Evolutionary conservation across 2,888 invertebrate genomes (phyloP).

Genomic region (Conops quadrifasciatus): DNA sequence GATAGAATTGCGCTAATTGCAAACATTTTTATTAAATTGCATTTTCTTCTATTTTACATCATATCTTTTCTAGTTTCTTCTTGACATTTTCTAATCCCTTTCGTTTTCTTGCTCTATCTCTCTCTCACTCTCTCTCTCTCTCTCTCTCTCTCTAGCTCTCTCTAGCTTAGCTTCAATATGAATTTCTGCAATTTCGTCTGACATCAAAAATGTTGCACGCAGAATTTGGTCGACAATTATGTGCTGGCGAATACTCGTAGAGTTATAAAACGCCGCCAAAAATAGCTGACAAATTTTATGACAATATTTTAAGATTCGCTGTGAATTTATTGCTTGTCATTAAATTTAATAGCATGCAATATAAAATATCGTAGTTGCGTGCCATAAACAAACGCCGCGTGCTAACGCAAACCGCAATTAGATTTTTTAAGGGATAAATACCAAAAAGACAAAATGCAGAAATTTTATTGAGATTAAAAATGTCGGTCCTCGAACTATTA

Average conservation of each 20-base stretch:
- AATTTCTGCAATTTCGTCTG: not conserved
- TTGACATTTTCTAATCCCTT: not conserved
- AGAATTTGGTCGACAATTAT: not conserved
- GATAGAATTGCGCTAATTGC: constrained; percentile 24
- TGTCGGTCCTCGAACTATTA: too few relatives aligned
- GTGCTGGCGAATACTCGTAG: not conserved
- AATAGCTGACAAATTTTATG: not conserved
- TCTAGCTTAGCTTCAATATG: not conserved
- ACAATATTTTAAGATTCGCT: not conserved
- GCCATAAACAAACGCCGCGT: too few relatives aligned
- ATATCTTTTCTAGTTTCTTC: not conserved
- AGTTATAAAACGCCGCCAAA: not conserved
- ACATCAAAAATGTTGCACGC: not conserved
- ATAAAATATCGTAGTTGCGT: not conserved
- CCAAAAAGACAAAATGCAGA: too few relatives aligned
- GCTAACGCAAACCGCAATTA: too few relatives aligned
- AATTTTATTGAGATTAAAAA: too few relatives aligned
- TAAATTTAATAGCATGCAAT: not conserved
- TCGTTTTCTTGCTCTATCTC: not conserved
- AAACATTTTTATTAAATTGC: constrained; percentile 21
- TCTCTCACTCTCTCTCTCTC: not conserved
- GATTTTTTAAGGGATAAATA: too few relatives aligned
- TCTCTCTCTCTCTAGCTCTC: not conserved
- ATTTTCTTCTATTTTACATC: not conserved
- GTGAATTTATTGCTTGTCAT: not conserved